Evolutionary conservation across 92 coral and sea anemone species (phyloP), one percentile per base, ranked within the genome.

Genomic region (Meandrina meandrites): DNA sequence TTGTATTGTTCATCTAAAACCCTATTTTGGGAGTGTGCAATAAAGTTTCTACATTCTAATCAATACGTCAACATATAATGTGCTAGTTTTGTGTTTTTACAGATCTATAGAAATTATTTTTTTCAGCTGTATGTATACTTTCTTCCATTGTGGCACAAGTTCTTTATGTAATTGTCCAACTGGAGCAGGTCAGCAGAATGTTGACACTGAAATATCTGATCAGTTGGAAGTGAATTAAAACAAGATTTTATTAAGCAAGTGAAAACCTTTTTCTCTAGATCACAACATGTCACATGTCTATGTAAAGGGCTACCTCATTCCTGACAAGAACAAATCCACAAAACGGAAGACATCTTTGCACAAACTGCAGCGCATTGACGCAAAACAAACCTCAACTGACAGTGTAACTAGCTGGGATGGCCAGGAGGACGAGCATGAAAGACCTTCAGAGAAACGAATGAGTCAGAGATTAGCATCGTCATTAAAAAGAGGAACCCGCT

Each of bases 231-330:
- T 60, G 68, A 60, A 60, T 58, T 22, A 60, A 8, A 60, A 60
- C 27, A 66, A 1, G 14, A 16, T 7, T 34, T 37, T 4, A 22
- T 50, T 34, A 4, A 80, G 17, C 1, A 11, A 84, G 13, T 24
- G 5, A 28, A 76, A 35, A 60, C 19, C 21, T 35, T 58, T 83
- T 58, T 18, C 35, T 82, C 4, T 69, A 94, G 98, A 57, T 51
- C 98, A 95, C 88, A 96, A 94, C 81, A 90, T 84, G 81, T 86
- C 95, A 22, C 94, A 92, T 47, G 37, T 97, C 54, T 97, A 97
- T 67, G 92, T 95, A 11, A 97, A 97, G 90, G 85, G 93, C 58
- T 94, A 95, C 87, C 89, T 97, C 21, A 79, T 93, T 37, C 98
- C 99, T 9, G 96, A 95, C 87, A 91, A 92, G 37, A 56, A 82